Base-by-base conservation (phyloP, 1,140 invertebrate genomes). In the Caenorhabditis inopinata region DNA sequence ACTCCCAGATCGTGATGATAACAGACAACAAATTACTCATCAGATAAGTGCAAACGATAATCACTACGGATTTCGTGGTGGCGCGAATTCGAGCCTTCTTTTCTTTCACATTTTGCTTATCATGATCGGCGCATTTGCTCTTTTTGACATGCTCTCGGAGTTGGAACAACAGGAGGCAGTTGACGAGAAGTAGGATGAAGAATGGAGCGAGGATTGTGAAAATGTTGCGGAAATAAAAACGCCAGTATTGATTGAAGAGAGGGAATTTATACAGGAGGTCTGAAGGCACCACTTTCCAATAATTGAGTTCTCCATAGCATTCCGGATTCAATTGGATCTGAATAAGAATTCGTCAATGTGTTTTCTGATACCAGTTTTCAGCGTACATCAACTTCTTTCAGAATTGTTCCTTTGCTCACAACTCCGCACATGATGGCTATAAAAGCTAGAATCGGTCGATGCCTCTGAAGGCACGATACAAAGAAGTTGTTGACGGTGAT, bases 401-500 rank as follows among this genome's bases (percentile, higher is more conserved):
- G 29, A 7, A 68, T 38, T 21, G 80, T 62, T 47, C 80, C 80
- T 47, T 81, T 81, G 27, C 48, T 74, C 23, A 81, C 27, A 35
- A 78, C 49, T 35, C 74, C 80, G 48, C 74, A 76, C 74, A 77
- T 48, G 2, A 81, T 51, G 4, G 80, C 80, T 5, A 68, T 27
- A 38, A 76, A 77, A 16, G 75, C 75, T 42, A 81, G 51, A 47
- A 73, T 62, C 4, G 29, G 38, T 12, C 74, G 74, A 81, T 77
- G 45, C 38, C 42, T 81, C 27, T 81, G 27, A 45, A 80, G 23
- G 23, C 73, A 73, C 14, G 58, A 53, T 7, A 79, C 32, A n/a
- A 68, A 25, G n/a, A 82, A 48, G n/a, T 77, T 35, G 27, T 79
- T 80, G 18, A 78, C 53, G 2, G 80, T 82, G 23, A 82, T 78